A percentile compares a stretch with the other conserved stretches of the same genome.
Evolutionary conservation across 2,888 invertebrate genomes (phyloP).

Genomic region (Cheilosia soror): DNA sequence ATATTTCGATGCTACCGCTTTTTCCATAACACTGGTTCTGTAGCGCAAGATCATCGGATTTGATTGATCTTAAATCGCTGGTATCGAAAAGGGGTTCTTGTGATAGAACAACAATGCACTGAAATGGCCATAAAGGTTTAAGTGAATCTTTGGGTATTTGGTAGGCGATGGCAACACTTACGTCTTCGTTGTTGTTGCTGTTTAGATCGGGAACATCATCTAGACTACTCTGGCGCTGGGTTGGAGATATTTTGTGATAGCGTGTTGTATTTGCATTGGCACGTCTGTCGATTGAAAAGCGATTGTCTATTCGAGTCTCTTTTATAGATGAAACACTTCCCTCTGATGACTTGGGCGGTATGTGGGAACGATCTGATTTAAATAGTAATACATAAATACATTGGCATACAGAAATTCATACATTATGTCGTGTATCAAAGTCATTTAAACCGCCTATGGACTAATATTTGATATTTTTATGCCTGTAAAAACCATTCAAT

Average conservation of each 20-base stretch:
- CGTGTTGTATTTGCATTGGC: constrained; percentile 78
- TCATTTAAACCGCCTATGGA: too few relatives aligned
- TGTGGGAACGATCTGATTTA: constrained; percentile 77
- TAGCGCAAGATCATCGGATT: constrained; percentile 83
- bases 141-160: too few relatives aligned
- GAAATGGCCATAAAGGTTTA: constrained; percentile 42
- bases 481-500: background rate
- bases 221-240: constrained; percentile 80
- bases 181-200: constrained; percentile 89
- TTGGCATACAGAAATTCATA: background rate
- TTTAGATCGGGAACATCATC: constrained; percentile 85
- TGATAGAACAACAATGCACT: constrained; percentile 85
- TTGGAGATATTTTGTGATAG: constrained; percentile 79
- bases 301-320: constrained; percentile 88
- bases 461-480: too few relatives aligned
- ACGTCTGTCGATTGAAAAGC: constrained; percentile 72
- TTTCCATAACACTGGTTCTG: constrained; percentile 84
- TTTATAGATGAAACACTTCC: constrained; percentile 83
- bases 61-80: constrained; percentile 83
- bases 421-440: too few relatives aligned
- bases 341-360: constrained; percentile 76
- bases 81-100: constrained; percentile 84
- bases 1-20: constrained; percentile 93
- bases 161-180: constrained; percentile 83
- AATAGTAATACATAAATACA: background rate